A percentile compares a stretch with the other conserved stretches of the same genome.
Conservation (phyloP, 2,888 invertebrate genomes). For the Schizaphis graminum region DNA sequence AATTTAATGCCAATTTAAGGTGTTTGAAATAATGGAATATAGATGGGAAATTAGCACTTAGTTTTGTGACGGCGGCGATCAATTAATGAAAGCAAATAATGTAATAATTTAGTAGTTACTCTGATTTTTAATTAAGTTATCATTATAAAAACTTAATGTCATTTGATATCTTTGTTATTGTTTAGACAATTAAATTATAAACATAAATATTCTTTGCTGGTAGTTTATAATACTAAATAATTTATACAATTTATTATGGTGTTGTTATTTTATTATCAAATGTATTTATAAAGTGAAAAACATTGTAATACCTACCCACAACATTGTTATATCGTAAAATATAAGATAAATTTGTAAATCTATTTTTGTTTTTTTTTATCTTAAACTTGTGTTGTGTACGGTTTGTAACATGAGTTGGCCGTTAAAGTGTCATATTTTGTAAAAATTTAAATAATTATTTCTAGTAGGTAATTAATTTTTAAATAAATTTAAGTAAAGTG, state of each 20-base stretch:
- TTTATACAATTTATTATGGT: not conserved
- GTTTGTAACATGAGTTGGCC: not conserved
- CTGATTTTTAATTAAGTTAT: conserved; percentile 1
- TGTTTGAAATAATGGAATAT: conserved; percentile 24
- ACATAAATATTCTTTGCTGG: not conserved
- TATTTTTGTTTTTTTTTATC: not conserved
- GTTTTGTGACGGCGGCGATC: not conserved
- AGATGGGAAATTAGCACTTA: conserved; percentile 23
- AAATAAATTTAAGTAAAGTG: not conserved
- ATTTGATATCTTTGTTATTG: not conserved
- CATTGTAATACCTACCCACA: not conserved
- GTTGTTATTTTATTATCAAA: not conserved
- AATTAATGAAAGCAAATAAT: not conserved
- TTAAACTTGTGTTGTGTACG: not conserved
- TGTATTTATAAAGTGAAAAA: not conserved
- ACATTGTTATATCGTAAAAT: not conserved
- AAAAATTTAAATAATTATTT: not conserved
- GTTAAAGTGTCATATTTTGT: not conserved
- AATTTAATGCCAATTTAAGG: conserved; percentile 23
- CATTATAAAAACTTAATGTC: not conserved
- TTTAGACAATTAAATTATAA: not conserved
- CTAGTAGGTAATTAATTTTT: not conserved
- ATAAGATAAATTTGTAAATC: not conserved
- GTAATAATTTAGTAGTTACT: not conserved
- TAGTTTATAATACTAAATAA: not conserved